Percentiles rank a stretch among this genome's conserved stretches.
Conservation (phyloP, 2,888 invertebrate species). For the Sepioteuthis lessoniana region DNA sequence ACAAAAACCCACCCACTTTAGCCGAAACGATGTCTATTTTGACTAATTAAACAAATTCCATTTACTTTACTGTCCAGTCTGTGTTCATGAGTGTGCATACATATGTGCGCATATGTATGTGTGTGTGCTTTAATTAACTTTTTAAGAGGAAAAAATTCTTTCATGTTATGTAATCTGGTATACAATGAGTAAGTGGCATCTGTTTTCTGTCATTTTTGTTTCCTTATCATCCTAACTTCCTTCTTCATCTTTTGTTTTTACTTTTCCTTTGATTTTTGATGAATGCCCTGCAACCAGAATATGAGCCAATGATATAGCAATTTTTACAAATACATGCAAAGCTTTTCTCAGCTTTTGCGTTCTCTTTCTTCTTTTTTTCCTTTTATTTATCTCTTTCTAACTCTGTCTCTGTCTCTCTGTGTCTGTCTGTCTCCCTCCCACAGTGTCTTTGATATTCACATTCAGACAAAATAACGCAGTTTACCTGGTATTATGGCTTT, state of each 20-base stretch:
- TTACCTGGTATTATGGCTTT: not conserved
- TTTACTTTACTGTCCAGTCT: not conserved
- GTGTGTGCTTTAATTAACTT: not conserved
- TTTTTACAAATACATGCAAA: not conserved
- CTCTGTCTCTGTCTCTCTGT: too few relatives aligned
- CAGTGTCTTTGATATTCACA: not conserved
- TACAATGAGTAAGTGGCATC: not conserved
- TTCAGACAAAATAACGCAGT: not conserved
- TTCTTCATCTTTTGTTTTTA: not conserved
- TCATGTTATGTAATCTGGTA: not conserved
- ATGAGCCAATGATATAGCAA: not conserved
- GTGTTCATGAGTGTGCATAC: too few relatives aligned
- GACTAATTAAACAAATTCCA: not conserved
- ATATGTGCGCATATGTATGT: not conserved
- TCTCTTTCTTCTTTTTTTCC: not conserved
- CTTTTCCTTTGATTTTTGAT: not conserved
- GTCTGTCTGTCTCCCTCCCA: not conserved
- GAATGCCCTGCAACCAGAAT: not conserved
- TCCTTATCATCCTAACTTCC: not conserved
- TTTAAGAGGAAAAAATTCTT: not conserved
- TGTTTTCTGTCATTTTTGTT: not conserved
- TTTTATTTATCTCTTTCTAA: too few relatives aligned
- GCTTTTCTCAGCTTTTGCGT: not conserved
- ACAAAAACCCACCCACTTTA: too few relatives aligned
- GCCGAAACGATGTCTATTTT: not conserved